Evolutionary conservation across 64 coral and sea anemone species (phyloP).

Genomic region (Cladopsammia gracilis): DNA sequence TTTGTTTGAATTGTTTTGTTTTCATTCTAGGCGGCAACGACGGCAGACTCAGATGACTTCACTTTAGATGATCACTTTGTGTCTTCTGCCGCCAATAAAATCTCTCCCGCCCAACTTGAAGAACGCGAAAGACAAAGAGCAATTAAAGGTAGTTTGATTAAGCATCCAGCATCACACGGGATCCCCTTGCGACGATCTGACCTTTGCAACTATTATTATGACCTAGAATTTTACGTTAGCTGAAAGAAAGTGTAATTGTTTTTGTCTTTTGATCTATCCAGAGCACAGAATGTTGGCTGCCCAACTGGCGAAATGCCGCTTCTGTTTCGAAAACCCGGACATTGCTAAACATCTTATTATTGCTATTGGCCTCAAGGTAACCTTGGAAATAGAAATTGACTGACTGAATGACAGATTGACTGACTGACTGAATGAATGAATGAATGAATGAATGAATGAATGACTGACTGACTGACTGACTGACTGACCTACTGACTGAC

Average conservation of each 20-base stretch:
- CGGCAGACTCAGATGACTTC: constrained; percentile 86
- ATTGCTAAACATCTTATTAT: constrained; percentile 98
- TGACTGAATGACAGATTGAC: too few species aligned
- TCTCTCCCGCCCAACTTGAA: constrained; percentile 82
- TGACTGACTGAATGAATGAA: too few species aligned
- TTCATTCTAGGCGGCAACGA: constrained; percentile 55
- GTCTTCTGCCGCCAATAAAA: constrained; percentile 87
- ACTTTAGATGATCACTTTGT: constrained; percentile 96
- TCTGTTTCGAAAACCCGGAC: constrained; percentile 96
- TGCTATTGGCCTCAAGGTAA: constrained; percentile 96
- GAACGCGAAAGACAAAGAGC: constrained; percentile 85
- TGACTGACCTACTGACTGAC: too few species aligned
- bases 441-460: too few species aligned
- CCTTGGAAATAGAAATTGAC: background rate
- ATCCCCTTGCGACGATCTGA: too few species aligned
- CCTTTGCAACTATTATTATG: too few species aligned
- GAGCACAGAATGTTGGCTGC: constrained; percentile 88
- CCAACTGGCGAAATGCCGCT: constrained; percentile 86
- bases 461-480: too few species aligned
- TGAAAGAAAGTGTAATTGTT: background rate
- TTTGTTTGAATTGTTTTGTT: background rate
- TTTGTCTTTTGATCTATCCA: constrained; percentile 19
- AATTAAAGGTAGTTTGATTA: constrained; percentile 70
- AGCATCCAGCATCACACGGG: too few species aligned
- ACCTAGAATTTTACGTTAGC: too few species aligned